Base-by-base conservation (phyloP, 1,140 invertebrate genomes). In the Caerostris extrusa region DNA sequence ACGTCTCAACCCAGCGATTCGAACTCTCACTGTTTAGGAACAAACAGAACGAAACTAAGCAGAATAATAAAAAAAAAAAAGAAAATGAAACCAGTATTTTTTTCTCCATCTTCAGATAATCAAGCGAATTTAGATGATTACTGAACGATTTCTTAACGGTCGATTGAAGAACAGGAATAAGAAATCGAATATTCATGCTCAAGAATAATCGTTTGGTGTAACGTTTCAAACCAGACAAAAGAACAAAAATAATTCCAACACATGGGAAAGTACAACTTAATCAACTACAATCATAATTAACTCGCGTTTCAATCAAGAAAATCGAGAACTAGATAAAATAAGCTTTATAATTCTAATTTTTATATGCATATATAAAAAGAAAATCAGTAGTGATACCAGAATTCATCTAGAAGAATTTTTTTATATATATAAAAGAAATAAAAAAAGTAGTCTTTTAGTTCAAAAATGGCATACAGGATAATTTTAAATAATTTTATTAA, bases 1-100 rank as follows among this genome's bases (percentile, higher is more conserved):
- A 77, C 10, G 34, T 77, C 50, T 77, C 71, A 77, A 77, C 71
- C 53, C 71, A 77, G 34, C 34, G 8, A 77, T 77, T 77, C 50
- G 71, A 77, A 77, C 71, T 77, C 71, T 77, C 71, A 77, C 71
- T 77, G 71, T 5, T 77, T 77, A 8, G 34, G 34, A 50, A 50
- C 34, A 77, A 77, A 77, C 71, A 77, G 71, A 77, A 77, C 71
- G 71, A 77, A 50, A 77, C 71, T 50, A 77, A 67, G 2, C 61
- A 67, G 14, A 8, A 34, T 53, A 53, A 34, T 10, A 50, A 50
- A 34, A 50, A 77, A 77, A 77, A 71, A 50, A 53, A 77, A 50
- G 7, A 77, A 77, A 34, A 77, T 50, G 34, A 77, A 64, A 50
- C 50, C 3, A 71, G 5, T 5, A 0, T 14, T 14, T 17, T 12